phyloP scores from a whole-genome alignment of 2,888 invertebrate species.

The Drosophila meridionalis region DNA sequence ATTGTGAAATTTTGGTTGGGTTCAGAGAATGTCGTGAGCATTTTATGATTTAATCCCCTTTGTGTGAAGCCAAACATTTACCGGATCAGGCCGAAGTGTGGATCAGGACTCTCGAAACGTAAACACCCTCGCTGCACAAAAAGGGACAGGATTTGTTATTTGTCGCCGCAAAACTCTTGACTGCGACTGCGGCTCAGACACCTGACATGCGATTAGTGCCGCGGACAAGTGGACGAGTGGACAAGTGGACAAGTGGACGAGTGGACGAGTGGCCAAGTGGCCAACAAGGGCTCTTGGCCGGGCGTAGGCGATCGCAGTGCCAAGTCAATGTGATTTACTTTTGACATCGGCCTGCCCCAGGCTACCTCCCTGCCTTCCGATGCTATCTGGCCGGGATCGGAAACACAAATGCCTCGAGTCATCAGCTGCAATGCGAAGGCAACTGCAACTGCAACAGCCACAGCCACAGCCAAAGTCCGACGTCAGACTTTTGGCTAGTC shows the following conservation, averaged over 20 bases:
- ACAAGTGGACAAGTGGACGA: slow-evolving; percentile 5
- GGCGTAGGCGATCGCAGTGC: slow-evolving; percentile 18
- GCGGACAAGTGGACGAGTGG: slow-evolving; percentile 34
- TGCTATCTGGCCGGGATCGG: slow-evolving; percentile 60
- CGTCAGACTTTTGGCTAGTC: slow-evolving; percentile 9
- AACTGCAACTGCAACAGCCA: not conserved
- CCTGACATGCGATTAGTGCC: slow-evolving; percentile 58
- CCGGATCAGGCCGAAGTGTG: slow-evolving; percentile 45
- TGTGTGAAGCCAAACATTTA: slow-evolving; percentile 72
- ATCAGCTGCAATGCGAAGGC: slow-evolving; percentile 58
- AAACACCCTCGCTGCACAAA: slow-evolving; percentile 41
- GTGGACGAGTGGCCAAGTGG: not conserved
- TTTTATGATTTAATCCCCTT: slow-evolving; percentile 73
- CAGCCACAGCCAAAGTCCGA: not conserved
- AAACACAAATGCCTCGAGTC: slow-evolving; percentile 70
- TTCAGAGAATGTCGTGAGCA: slow-evolving; percentile 53
- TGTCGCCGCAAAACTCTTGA: slow-evolving; percentile 58
- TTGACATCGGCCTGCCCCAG: slow-evolving; percentile 41
- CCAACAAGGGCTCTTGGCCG: slow-evolving; percentile 3
- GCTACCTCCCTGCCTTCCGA: slow-evolving; percentile 45
- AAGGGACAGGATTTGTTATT: slow-evolving; percentile 50
- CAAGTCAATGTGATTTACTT: slow-evolving; percentile 66
- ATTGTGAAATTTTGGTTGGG: slow-evolving; percentile 51
- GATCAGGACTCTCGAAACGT: slow-evolving; percentile 43
- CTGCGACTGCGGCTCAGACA: slow-evolving; percentile 56